phyloP scores from a whole-genome alignment of 2,113 vertebrate genomes.

The Heterotis niloticus region DNA sequence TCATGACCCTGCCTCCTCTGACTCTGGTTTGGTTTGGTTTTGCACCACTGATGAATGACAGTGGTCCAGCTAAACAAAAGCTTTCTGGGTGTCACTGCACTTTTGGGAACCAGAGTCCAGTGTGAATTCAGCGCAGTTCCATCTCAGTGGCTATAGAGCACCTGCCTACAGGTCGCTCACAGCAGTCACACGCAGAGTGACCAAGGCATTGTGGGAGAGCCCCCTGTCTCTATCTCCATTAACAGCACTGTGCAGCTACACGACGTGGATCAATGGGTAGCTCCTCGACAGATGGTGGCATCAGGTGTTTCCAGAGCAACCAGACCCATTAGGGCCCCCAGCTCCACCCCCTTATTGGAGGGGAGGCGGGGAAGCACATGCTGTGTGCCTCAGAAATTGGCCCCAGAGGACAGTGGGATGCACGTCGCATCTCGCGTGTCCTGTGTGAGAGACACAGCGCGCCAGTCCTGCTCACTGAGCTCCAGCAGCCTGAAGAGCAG shows the following conservation, averaged over 20 bases:
- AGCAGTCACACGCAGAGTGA: not conserved
- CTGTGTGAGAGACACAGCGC: slow-evolving; percentile 28
- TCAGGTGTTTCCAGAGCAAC: slow-evolving; percentile 69
- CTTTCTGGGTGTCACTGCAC: too few relatives aligned
- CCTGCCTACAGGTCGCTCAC: not conserved
- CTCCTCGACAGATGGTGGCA: slow-evolving; percentile 48
- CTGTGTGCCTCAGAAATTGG: slow-evolving; percentile 73
- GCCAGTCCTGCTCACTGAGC: slow-evolving; percentile 34
- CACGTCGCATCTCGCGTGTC: slow-evolving; percentile 54
- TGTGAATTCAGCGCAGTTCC: too few relatives aligned
- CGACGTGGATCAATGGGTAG: slow-evolving; percentile 43
- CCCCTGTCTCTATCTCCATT: slow-evolving; percentile 13
- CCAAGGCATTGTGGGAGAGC: not conserved
- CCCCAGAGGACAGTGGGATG: slow-evolving; percentile 51
- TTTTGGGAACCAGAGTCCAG: too few relatives aligned
- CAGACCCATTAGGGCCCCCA: slow-evolving; percentile 49
- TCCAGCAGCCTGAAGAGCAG: slow-evolving; percentile 33
- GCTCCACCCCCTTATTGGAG: slow-evolving; percentile 55
- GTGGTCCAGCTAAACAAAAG: too few relatives aligned
- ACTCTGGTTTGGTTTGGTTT: too few relatives aligned
- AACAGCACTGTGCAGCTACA: slow-evolving; percentile 34
- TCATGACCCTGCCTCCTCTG: too few relatives aligned
- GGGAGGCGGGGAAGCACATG: slow-evolving; percentile 54
- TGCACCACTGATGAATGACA: too few relatives aligned
- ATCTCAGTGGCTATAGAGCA: not conserved